Conservation (phyloP, 2,888 invertebrate genomes). For the Smittia aterrima region DNA sequence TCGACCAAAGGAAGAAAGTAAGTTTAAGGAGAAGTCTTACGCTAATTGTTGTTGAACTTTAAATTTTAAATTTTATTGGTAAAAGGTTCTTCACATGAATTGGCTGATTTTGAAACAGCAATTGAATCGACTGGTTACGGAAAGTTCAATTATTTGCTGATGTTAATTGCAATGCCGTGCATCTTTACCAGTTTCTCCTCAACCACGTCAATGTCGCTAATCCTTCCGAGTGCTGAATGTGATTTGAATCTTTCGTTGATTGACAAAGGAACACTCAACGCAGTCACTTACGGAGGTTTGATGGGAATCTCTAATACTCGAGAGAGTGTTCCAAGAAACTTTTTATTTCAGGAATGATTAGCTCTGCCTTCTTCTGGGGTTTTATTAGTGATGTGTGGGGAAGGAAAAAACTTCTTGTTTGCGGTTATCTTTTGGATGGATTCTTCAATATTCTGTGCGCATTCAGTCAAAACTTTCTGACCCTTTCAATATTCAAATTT, state of each 20-base stretch:
- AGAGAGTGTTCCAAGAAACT: background rate
- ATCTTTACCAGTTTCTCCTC: slow-evolving; percentile 69
- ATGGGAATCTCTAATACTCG: slow-evolving; percentile 33
- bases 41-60: no score
- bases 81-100: no score
- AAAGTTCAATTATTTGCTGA: slow-evolving; percentile 62
- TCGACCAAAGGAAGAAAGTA: no score
- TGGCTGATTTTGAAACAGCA: slow-evolving; percentile 72
- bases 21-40: no score
- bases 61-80: no score
- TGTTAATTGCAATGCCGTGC: slow-evolving; percentile 62
- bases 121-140: slow-evolving; percentile 68
- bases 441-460: slow-evolving; percentile 64
- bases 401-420: slow-evolving; percentile 64
- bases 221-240: slow-evolving; percentile 73
- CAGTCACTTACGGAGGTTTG: slow-evolving; percentile 69
- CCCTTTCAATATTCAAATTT: slow-evolving; percentile 70
- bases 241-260: slow-evolving; percentile 65
- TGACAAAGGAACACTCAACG: slow-evolving; percentile 70
- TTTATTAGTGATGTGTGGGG: slow-evolving; percentile 69
- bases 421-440: slow-evolving; percentile 64
- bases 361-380: slow-evolving; percentile 74
- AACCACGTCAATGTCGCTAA: slow-evolving; percentile 69
- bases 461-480: slow-evolving; percentile 64
- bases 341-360: slow-evolving; percentile 65